These are phyloP conservation scores for Acromyrmex heyeri DNA, from an alignment of 1,140 invertebrate genomes.

Conservation along the genomic window DNA sequence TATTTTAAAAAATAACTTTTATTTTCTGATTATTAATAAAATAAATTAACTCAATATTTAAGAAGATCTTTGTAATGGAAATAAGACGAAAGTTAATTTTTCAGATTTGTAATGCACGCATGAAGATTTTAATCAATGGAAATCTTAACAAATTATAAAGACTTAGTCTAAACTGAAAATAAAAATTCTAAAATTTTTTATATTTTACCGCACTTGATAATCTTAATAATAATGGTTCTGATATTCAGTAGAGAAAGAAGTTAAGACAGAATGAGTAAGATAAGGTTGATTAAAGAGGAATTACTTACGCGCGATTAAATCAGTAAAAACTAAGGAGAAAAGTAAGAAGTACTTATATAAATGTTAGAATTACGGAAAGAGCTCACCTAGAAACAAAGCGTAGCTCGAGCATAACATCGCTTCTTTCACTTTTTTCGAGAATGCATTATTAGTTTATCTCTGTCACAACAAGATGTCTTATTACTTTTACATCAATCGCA, in stretches of 20 bases:
- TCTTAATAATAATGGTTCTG: neutral
- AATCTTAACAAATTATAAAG: neutral
- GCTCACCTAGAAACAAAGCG: slow-evolving; percentile 8
- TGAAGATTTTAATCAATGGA: neutral
- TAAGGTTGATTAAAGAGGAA: slow-evolving; percentile 14
- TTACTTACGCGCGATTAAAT: neutral
- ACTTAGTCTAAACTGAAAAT: neutral
- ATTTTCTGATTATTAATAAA: neutral
- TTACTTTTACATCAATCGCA: slow-evolving; percentile 43
- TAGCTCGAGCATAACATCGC: neutral
- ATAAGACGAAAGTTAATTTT: neutral
- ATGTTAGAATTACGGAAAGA: slow-evolving; percentile 13
- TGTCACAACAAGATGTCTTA: slow-evolving; percentile 35
- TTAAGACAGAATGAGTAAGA: neutral
- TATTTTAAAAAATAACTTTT: too few species aligned
- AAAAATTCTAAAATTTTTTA: neutral
- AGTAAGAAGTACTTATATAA: slow-evolving; percentile 6
- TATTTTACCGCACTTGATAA: neutral
- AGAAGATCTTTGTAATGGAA: neutral
- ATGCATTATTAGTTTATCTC: neutral
- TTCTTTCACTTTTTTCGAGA: neutral
- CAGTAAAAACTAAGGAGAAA: neutral
- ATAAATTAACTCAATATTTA: neutral
- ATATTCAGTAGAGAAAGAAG: neutral
- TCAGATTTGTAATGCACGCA: neutral